These are phyloP conservation scores for Phalacrocorax pelagicus DNA, from an alignment of 2,113 vertebrate genomes.

Conservation along the genomic window DNA sequence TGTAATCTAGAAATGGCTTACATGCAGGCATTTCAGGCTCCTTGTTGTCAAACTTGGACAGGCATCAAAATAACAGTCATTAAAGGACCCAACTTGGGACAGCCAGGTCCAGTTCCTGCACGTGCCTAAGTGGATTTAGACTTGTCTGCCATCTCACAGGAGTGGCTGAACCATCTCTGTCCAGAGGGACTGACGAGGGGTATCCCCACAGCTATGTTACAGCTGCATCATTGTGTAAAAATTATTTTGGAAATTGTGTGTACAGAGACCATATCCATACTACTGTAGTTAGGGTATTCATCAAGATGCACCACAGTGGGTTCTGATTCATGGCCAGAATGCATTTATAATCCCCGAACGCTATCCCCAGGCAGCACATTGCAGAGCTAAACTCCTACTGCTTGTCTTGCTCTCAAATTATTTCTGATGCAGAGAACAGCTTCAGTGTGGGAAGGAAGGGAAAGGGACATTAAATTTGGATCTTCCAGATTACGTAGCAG, in stretches of 20 bases:
- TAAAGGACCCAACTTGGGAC: not conserved
- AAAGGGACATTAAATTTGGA: not conserved
- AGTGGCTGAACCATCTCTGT: not conserved
- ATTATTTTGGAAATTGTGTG: not conserved
- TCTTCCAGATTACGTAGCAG: not conserved
- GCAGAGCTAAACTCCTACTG: not conserved
- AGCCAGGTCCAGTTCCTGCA: not conserved
- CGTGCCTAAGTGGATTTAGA: not conserved
- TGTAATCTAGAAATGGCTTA: not conserved
- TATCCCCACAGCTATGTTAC: not conserved
- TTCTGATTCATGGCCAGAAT: not conserved
- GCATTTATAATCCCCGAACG: not conserved
- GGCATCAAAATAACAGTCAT: not conserved
- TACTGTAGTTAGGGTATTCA: not conserved
- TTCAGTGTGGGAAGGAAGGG: not conserved
- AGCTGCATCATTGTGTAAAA: not conserved
- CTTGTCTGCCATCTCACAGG: rapidly evolving
- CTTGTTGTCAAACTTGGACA: not conserved
- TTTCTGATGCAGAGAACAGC: not conserved
- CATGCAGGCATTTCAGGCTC: not conserved
- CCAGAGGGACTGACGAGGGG: not conserved
- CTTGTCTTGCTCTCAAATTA: not conserved
- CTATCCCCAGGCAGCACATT: not conserved
- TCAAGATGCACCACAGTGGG: not conserved
- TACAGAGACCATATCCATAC: not conserved